Base-by-base conservation (phyloP, 2,113 vertebrate species). In the Canis aureus region DNA sequence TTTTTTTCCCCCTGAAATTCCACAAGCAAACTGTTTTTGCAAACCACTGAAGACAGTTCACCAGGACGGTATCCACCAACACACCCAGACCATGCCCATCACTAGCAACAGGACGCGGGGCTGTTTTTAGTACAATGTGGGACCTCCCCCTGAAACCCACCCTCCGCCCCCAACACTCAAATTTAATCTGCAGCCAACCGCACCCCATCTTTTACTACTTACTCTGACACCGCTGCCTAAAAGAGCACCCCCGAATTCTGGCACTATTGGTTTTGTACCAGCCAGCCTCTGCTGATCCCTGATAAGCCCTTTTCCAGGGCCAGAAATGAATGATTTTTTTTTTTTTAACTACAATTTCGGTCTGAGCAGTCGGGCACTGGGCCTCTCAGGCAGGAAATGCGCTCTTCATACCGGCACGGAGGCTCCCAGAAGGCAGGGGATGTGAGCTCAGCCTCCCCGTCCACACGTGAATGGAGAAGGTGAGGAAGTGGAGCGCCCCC, bases 391-490 rank as follows among this genome's bases (percentile, higher is more conserved):
- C 92, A 86, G 79, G 87, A 94, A 97, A 60, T 15, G 0, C 0
- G 9, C 20, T 3, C 29, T 25, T 51, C 22, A 27, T 55, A n/a
- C 16, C 23, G 43, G 80, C 84, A 80, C 92, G 64, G 93, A 67
- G 25, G 90, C 55, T 66, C 29, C 4, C 35, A 23, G 64, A 5
- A 78, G 17, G 38, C 51, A 49, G 57, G 38, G 29, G 38, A 13
- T 5, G 66, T 15, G 73, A 29, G 35, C 92, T 82, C 22, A 9
- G 67, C 32, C 62, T 64, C 43, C 43, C 62, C 55, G 59, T 2
- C 4, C 8, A 23, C 23, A 11, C 9, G 7, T 0, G 74, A 8
- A 5, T 0, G 51, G n/a, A 67, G 69, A 0, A 5, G 29, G 19
- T 15, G 53, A 62, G 78, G 10, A 66, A 43, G 62, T 0, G 11